Evolutionary conservation across 2,888 invertebrate genomes (phyloP).

Genomic region (Parnassius mnemosyne): DNA sequence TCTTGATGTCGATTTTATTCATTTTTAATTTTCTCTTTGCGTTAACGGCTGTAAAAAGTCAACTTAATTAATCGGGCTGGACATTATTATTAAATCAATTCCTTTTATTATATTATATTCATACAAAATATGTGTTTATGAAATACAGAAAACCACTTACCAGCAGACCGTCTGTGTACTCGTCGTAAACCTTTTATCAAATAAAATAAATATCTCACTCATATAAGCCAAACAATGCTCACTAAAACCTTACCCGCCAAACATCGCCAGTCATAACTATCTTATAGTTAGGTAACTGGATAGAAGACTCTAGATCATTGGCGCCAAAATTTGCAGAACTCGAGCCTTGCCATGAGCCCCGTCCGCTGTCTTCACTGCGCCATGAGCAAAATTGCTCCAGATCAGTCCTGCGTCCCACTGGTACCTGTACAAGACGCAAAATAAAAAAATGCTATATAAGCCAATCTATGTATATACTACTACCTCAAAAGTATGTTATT

Average conservation of each 20-base stretch:
- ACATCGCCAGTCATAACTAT: conserved; percentile 69
- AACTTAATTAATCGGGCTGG: too few species aligned
- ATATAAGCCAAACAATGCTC: too few species aligned
- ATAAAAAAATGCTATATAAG: background rate
- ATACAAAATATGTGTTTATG: too few species aligned
- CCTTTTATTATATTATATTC: background rate
- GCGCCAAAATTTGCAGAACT: conserved; percentile 26
- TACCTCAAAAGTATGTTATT: too few species aligned
- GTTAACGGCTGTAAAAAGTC: too few species aligned
- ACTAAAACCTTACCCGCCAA: conserved; percentile 50
- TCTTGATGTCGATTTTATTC: too few species aligned
- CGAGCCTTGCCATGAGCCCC: conserved; percentile 47
- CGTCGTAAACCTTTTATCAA: too few species aligned
- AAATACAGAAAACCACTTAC: background rate
- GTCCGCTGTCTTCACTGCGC: conserved; percentile 53
- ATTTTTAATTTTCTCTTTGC: too few species aligned
- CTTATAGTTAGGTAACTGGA: conserved; percentile 49
- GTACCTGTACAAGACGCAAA: conserved; percentile 40
- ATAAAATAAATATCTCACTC: too few species aligned
- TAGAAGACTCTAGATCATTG: conserved; percentile 40
- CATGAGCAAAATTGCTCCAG: conserved; percentile 41
- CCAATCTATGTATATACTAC: too few species aligned
- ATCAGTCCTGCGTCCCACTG: conserved; percentile 49
- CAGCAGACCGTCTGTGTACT: background rate
- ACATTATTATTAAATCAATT: too few species aligned